phyloP scores from a whole-genome alignment of 2,797 vertebrate species.

The Thunnus albacares region DNA sequence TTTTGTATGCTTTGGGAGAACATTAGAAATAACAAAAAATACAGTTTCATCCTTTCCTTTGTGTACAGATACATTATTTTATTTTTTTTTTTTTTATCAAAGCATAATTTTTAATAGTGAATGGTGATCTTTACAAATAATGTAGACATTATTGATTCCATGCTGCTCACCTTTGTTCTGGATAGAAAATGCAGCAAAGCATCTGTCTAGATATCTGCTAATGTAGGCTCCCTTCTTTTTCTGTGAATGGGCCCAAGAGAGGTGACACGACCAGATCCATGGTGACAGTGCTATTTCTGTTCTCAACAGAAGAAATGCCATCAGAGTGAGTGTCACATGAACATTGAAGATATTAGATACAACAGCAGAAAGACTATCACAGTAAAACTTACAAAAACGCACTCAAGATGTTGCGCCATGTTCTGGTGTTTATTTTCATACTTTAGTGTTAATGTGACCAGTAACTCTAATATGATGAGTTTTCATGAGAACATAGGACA shows the following conservation, averaged over 20 bases:
- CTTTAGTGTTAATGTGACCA: too few relatives aligned
- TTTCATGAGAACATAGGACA: not conserved
- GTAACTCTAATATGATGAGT: not conserved
- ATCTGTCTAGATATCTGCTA: constrained; percentile 34
- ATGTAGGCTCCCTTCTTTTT: constrained; percentile 1
- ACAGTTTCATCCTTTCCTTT: not conserved
- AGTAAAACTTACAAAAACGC: constrained; percentile 14
- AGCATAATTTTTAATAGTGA: not conserved
- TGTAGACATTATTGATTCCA: not conserved
- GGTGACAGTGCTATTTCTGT: constrained; percentile 56
- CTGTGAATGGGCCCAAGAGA: constrained; percentile 37
- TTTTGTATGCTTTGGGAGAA: not conserved
- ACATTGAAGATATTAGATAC: constrained; percentile 39
- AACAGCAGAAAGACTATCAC: constrained; percentile 22
- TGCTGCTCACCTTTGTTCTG: constrained; percentile 6
- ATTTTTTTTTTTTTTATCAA: not conserved
- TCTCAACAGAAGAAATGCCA: constrained; percentile 31
- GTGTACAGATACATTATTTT: not conserved
- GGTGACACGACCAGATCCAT: constrained; percentile 41
- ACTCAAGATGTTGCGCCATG: too few relatives aligned
- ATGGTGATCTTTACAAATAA: not conserved
- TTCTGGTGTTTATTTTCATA: too few relatives aligned
- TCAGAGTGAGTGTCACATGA: constrained; percentile 35
- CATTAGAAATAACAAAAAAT: not conserved
- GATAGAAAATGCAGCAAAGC: not conserved